These are phyloP conservation scores for Drosophila navojoa DNA, from an alignment of 1,140 invertebrate species.

Conservation along the genomic window DNA sequence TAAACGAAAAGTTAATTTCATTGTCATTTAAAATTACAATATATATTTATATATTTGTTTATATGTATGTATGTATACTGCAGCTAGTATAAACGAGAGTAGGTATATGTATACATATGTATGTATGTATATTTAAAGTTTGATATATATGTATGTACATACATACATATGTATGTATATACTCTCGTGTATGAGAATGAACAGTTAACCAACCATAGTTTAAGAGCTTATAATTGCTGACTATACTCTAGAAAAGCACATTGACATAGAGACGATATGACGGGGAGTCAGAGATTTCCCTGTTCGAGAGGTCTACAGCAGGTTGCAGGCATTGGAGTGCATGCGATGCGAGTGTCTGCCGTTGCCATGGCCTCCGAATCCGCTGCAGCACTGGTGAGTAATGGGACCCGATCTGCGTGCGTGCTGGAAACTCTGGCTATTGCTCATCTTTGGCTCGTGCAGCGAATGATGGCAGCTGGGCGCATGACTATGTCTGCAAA, in stretches of 20 bases:
- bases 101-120: too few species aligned
- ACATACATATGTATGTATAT: too few species aligned
- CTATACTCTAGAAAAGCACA: slow-evolving; percentile 40
- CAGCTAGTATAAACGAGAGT: too few species aligned
- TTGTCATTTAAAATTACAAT: too few species aligned
- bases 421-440: slow-evolving; percentile 82
- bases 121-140: too few species aligned
- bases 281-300: neutral
- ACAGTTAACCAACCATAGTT: slow-evolving; percentile 54
- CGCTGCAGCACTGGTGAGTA: slow-evolving; percentile 81
- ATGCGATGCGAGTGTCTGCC: slow-evolving; percentile 79
- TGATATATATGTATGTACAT: slow-evolving; percentile 27
- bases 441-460: slow-evolving; percentile 68
- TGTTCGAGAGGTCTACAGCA: slow-evolving; percentile 55
- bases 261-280: slow-evolving; percentile 60
- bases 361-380: slow-evolving; percentile 72
- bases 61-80: slow-evolving; percentile 21
- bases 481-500: slow-evolving; percentile 60
- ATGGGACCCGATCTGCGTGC: slow-evolving; percentile 54
- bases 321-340: slow-evolving; percentile 80
- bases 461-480: slow-evolving; percentile 67
- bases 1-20: too few species aligned
- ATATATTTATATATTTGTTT: slow-evolving; percentile 10
- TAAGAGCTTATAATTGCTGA: slow-evolving; percentile 65
- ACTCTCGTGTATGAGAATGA: slow-evolving; percentile 49